Evolutionary conservation across 2,113 vertebrate genomes (phyloP), one percentile per base, ranked within the genome.

Genomic region (Albula goreensis): DNA sequence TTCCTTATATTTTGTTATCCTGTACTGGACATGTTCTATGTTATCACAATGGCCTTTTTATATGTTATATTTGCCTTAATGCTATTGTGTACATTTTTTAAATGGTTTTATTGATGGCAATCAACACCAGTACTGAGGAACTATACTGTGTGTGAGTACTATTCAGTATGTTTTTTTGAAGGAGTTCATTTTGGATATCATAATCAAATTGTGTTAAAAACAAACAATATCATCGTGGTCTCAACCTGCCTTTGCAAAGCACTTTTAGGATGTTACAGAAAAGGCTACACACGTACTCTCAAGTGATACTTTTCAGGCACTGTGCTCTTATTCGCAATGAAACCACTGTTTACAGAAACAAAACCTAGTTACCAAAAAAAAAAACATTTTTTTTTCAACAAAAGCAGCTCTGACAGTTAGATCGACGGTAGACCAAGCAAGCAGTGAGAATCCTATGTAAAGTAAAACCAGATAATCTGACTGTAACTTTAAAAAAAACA

Each of bases 31-130:
- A 85, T 1, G 77, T 48, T 17, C 5, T 66, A 19, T 66, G 17
- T 66, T 66, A 66, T 66, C 60, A 66, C 5, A 66, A 66, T 22
- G 60, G 60, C 60, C 19, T 66, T 66, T 66, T 66, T 15, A 19
- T 66, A 53, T 41, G 15, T 80, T n/a, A 70, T 49, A 15, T 50
- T 90, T 25, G 63, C 90, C 88, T 92, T 91, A 53, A 84, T 86
- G 89, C 85, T 88, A 60, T 89, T 86, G 80, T 3, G 86, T 87
- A 84, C 66, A 89, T 89, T 89, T 70, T 89, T 88, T 91, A 66
- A 66, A 83, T 0, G 85, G 91, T 93, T 90, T 85, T 92, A 91
- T 92, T 82, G 90, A 92, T 91, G 93, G 91, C 92, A 92, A 92
- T 92, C 31, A 90, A 89, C 79, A 87, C 88, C 92, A 90, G 91